Evolutionary conservation across 2,113 vertebrate species (phyloP), one percentile per base, ranked within the genome.

Genomic region (Megaleporinus macrocephalus): DNA sequence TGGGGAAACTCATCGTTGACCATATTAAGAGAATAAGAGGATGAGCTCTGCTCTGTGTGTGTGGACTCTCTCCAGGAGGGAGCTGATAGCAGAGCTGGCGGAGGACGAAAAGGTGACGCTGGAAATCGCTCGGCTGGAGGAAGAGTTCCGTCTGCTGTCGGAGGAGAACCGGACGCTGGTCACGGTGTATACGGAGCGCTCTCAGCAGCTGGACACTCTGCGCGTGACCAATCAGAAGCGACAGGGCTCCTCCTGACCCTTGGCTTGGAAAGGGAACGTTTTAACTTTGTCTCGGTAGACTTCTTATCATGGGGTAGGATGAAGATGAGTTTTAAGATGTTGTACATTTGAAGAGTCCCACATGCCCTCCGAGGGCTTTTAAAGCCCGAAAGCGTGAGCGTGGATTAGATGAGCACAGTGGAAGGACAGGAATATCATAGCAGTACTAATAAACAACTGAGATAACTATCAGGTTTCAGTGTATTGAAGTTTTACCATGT

Each of bases 131-230:
- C 94, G 95, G 79, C 93, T 98, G 63, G 95, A 96, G 55, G 96
- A 96, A 83, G 97, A 98, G 87, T 99, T 97, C 0, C 93, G 93
- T 55, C 95, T 94, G 22, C 94, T 99, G 66, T 94, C 95, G 0
- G 97, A 98, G 86, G 98, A 99, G 93, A 99, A 99, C 84, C 95
- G 90, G 87, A 95, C 92, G 0, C 88, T 99, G 91, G 94, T 95
- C 92, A 88, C 95, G 77, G 95, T 96, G 84, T 96, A 99, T 91
- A 95, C 93, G 0, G 96, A 98, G 81, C 95, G 96, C 3, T 93
- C 95, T 55, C 95, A 96, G 86, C 96, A 98, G 85, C 94, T 99
- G 87, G 96, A 97, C 89, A 96, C 94, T 47, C 95, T 99, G 72
- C 93, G 96, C 87, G 93, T 95, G 89, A 93, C 94, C 91, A 95